These are phyloP conservation scores for Drosophila bocki DNA, from an alignment of 1,140 invertebrate genomes.

Conservation along the genomic window DNA sequence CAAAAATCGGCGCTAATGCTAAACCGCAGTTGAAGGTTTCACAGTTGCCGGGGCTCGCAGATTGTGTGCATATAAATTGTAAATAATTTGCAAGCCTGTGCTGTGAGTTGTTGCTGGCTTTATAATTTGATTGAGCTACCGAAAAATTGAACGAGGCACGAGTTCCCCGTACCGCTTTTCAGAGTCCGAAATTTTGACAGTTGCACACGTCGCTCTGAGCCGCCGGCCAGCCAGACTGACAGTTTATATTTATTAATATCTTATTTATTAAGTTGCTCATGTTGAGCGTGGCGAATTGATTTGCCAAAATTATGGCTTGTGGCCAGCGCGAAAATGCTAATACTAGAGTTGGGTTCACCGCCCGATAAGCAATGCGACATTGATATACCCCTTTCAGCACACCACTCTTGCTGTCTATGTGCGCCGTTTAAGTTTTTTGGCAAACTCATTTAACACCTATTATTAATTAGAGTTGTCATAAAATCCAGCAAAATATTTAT, in stretches of 20 bases:
- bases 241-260: slow-evolving; percentile 52
- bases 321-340: slow-evolving; percentile 34
- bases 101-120: slow-evolving; percentile 3
- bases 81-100: slow-evolving; percentile 44
- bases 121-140: slow-evolving; percentile 56
- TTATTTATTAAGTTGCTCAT: slow-evolving; percentile 48
- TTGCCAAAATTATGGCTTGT: slow-evolving; percentile 38
- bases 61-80: slow-evolving; percentile 51
- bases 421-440: slow-evolving; percentile 12
- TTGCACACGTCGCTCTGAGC: slow-evolving; percentile 30
- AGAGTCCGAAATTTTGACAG: slow-evolving; percentile 34
- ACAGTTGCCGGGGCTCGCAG: slow-evolving; percentile 26
- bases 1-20: slow-evolving; percentile 39
- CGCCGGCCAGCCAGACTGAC: slow-evolving; percentile 11
- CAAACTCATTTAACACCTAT: slow-evolving; percentile 37
- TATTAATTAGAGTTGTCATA: slow-evolving; percentile 40
- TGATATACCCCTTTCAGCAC: not conserved
- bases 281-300: slow-evolving; percentile 44
- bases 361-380: slow-evolving; percentile 47
- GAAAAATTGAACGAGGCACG: slow-evolving; percentile 48
- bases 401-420: not conserved
- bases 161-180: slow-evolving; percentile 10
- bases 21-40: slow-evolving; percentile 47
- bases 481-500: slow-evolving; percentile 22
- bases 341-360: slow-evolving; percentile 19